Conservation (phyloP, 2,113 vertebrate genomes). For the Nannobrachium achirus region DNA sequence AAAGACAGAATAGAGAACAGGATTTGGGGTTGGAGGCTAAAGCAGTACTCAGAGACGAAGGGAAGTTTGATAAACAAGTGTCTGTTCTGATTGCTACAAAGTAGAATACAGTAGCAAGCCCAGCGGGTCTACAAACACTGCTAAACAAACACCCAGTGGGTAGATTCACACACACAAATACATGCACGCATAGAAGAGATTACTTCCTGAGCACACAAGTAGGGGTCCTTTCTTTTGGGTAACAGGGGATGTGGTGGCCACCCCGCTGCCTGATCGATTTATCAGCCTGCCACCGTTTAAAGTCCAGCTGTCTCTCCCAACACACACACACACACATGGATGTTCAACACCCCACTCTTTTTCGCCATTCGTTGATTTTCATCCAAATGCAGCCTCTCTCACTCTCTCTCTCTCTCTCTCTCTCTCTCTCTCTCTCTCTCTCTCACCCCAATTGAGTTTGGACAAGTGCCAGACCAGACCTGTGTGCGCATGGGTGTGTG, state of each 20-base stretch:
- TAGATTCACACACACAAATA: slow-evolving; percentile 35
- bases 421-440: slow-evolving; percentile 32
- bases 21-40: slow-evolving; percentile 11
- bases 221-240: slow-evolving; percentile 61
- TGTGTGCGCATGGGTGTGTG: neutral
- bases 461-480: slow-evolving; percentile 43
- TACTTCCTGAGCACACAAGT: slow-evolving; percentile 55
- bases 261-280: slow-evolving; percentile 69
- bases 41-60: slow-evolving; percentile 25
- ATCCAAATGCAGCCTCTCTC: slow-evolving; percentile 56
- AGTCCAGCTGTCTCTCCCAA: slow-evolving; percentile 68
- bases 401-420: neutral
- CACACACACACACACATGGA: slow-evolving; percentile 7
- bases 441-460: slow-evolving; percentile 41
- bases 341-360: slow-evolving; percentile 20
- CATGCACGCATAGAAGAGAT: slow-evolving; percentile 24
- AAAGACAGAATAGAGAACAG: neutral
- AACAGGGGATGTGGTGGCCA: slow-evolving; percentile 63
- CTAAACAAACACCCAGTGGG: slow-evolving; percentile 52
- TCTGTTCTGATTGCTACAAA: slow-evolving; percentile 38
- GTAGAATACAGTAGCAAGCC: slow-evolving; percentile 22
- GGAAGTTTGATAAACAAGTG: slow-evolving; percentile 36
- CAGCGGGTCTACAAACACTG: slow-evolving; percentile 52
- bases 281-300: slow-evolving; percentile 68
- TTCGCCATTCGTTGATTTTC: slow-evolving; percentile 38